Conservation (phyloP, 2,888 invertebrate species). For the Rotaria sp. region DNA sequence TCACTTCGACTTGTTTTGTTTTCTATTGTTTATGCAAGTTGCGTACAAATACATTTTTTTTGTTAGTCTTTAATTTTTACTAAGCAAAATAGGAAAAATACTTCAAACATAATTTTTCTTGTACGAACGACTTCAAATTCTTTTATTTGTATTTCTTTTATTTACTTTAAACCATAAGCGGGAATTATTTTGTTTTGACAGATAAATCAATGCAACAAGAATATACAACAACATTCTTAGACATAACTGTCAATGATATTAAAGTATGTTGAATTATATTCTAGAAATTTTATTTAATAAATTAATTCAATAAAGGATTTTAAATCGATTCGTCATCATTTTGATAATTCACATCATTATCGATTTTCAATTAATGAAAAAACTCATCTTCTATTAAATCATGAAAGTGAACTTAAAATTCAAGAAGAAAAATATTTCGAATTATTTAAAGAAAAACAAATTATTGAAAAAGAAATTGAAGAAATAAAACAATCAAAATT, state of each 20-base stretch:
- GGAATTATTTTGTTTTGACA: neutral
- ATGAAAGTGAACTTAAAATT: neutral
- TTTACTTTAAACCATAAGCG: neutral
- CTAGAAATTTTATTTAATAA: neutral
- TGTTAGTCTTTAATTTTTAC: no score
- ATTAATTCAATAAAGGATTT: neutral
- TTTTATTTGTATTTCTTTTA: no score
- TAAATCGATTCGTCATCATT: neutral
- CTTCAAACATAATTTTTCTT: no score
- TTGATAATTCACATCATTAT: neutral
- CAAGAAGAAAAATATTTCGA: neutral
- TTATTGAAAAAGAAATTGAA: neutral
- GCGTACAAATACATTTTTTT: no score
- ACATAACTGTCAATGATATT: neutral
- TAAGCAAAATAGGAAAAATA: no score
- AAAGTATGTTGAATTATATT: neutral
- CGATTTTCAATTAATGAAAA: neutral
- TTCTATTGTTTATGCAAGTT: no score
- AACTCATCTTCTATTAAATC: neutral
- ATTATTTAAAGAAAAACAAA: neutral
- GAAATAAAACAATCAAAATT: neutral
- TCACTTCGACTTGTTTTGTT: no score
- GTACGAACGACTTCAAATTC: no score
- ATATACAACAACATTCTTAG: neutral
- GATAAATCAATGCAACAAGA: neutral